A percentile compares a stretch with the other conserved stretches of the same genome.
These are phyloP conservation scores for Sternarchorhynchus goeldii DNA, from an alignment of 2,797 vertebrate species.

Conservation along the genomic window DNA sequence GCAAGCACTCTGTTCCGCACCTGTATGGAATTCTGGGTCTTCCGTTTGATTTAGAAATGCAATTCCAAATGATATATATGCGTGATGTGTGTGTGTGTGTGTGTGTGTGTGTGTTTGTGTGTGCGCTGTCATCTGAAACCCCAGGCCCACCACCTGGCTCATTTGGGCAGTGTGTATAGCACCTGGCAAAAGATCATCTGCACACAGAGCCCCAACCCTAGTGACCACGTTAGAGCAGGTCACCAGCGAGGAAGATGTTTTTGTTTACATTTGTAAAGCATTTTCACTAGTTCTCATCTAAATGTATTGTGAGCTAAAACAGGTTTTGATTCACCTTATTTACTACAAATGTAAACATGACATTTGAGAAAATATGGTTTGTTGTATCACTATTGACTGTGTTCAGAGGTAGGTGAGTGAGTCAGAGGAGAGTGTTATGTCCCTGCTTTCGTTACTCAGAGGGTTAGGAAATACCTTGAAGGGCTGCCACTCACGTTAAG, in stretches of 20 bases:
- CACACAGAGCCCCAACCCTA: background rate
- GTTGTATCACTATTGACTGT: background rate
- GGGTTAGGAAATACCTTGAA: conserved; percentile 10
- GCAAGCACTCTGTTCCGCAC: background rate
- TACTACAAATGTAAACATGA: background rate
- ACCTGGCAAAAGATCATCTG: conserved; percentile 38
- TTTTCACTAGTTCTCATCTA: no score
- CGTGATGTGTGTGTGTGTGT: background rate
- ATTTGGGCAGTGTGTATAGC: conserved; percentile 15
- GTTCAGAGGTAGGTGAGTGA: background rate
- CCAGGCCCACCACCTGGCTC: conserved; percentile 34
- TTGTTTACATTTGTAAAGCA: no score
- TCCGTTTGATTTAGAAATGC: background rate
- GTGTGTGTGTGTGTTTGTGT: background rate
- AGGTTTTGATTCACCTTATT: no score
- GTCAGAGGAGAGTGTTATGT: background rate
- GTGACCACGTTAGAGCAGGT: background rate
- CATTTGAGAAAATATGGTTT: background rate
- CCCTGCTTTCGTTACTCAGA: background rate
- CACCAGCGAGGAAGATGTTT: background rate
- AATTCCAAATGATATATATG: background rate
- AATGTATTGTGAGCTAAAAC: no score
- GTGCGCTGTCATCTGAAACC: conserved; percentile 31
- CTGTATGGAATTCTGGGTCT: background rate
- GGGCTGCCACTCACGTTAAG: conserved; percentile 15